Evolutionary conservation across 2,888 invertebrate species (phyloP), one percentile per base, ranked within the genome.

Genomic region (Tanypteryx hageni): DNA sequence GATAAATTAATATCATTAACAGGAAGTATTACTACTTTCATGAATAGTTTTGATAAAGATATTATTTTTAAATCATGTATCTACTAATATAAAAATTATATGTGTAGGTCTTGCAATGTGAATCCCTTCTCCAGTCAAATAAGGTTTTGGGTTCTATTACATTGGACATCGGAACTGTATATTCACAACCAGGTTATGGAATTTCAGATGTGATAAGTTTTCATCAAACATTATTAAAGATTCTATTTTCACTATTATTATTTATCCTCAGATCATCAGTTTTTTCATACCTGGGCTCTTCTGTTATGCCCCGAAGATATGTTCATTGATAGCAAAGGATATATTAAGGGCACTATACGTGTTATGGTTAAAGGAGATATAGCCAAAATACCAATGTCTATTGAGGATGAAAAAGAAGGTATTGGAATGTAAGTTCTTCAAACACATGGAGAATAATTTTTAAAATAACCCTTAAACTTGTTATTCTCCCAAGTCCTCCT

Each of bases 221-320:
- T 44, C 4, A 7, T 13, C 0, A 10, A 10, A 8, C 22, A 61
- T 68, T n/a, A 22, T n/a, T 27, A 0, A 76, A 27, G 7, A 76
- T 10, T 27, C 4, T 11, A 10, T 27, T 76, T 76, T 76, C 27
- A 27, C 61, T 1, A 3, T 76, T 27, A 27, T 3, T 27, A 18
- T 76, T 27, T 27, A 82, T 92, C 94, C 94, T 68, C 95, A 97
- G 98, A 97, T 95, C 98, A 97, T 94, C 97, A 97, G 94, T 97
- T 98, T 94, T 97, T 97, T 94, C 97, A 98, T 94, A 98, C 98
- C 95, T 99, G 98, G 98, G 98, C 97, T 0, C 96, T 97, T 94
- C 95, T 98, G 82, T 96, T 96, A 58, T 96, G 97, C 92, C 97
- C 97, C 0, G 96, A 97, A 61, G 96, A 96, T 93, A 95, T 95